These are phyloP conservation scores for Avahi laniger DNA, from an alignment of 2,797 vertebrate genomes.

Conservation along the genomic window DNA sequence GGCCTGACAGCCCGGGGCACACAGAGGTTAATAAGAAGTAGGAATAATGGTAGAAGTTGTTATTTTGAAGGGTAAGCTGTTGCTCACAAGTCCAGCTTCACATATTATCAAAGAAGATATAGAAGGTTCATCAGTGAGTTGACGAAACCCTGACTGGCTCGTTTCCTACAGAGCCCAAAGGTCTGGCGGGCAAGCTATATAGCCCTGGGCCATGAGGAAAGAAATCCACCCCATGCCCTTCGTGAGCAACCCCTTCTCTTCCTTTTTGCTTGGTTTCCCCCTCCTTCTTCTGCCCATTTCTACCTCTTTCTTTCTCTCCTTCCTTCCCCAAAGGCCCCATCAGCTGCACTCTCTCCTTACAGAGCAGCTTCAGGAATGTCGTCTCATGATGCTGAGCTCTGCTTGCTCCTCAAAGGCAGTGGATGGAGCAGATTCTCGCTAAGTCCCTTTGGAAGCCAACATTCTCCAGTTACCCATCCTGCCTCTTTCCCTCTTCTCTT, in stretches of 20 bases:
- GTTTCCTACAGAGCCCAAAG: not conserved
- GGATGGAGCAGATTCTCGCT: not conserved
- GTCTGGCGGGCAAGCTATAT: not conserved
- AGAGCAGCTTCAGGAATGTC: not conserved
- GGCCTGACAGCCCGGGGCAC: not conserved
- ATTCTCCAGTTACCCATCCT: not conserved
- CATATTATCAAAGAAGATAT: not conserved
- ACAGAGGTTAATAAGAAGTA: not conserved
- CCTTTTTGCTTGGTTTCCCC: not conserved
- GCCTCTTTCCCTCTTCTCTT: not conserved
- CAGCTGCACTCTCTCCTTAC: not conserved
- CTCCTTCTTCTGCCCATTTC: not conserved
- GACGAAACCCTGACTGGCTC: not conserved
- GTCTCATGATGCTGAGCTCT: not conserved
- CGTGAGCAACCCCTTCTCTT: not conserved
- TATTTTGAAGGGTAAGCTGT: not conserved
- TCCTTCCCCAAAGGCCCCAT: not conserved
- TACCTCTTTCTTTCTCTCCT: not conserved
- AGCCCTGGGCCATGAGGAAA: not conserved
- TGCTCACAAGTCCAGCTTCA: not conserved
- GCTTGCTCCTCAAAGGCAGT: not conserved
- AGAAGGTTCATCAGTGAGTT: not conserved
- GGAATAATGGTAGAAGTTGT: not conserved
- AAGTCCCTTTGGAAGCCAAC: not conserved
- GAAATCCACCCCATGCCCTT: not conserved